Conservation (phyloP, 2,113 vertebrate species). For the Apodemus speciosus region DNA sequence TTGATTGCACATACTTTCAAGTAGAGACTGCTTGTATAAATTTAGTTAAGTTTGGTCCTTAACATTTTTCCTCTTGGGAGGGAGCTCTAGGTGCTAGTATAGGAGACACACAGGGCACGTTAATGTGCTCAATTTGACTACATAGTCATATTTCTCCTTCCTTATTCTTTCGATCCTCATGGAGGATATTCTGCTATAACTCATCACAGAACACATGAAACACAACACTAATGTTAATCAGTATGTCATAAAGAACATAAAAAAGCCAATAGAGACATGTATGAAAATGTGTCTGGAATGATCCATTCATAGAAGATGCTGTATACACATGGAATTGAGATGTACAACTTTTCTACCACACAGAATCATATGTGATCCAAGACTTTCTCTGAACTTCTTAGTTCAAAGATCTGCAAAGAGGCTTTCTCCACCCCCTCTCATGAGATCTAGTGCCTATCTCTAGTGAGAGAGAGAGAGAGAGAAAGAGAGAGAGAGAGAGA, state of each 20-base stretch:
- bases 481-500: too few species aligned
- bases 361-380: background rate
- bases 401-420: too few species aligned
- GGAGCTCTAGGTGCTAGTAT: background rate
- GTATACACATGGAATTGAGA: background rate
- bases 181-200: background rate
- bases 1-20: background rate
- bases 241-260: background rate
- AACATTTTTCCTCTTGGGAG: background rate
- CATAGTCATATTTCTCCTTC: background rate
- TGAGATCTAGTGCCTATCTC: too few species aligned
- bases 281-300: too few species aligned
- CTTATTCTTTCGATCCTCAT: too few species aligned
- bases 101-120: background rate
- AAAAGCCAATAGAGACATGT: background rate
- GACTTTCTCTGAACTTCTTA: background rate
- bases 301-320: background rate
- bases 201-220: background rate
- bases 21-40: background rate
- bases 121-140: background rate
- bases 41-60: background rate
- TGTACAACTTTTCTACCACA: background rate
- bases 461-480: too few species aligned
- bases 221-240: background rate
- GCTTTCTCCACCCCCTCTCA: too few species aligned